A percentile compares a stretch with the other conserved stretches of the same genome.
phyloP scores from a whole-genome alignment of 2,113 vertebrate genomes.

The Bungarus multicinctus region DNA sequence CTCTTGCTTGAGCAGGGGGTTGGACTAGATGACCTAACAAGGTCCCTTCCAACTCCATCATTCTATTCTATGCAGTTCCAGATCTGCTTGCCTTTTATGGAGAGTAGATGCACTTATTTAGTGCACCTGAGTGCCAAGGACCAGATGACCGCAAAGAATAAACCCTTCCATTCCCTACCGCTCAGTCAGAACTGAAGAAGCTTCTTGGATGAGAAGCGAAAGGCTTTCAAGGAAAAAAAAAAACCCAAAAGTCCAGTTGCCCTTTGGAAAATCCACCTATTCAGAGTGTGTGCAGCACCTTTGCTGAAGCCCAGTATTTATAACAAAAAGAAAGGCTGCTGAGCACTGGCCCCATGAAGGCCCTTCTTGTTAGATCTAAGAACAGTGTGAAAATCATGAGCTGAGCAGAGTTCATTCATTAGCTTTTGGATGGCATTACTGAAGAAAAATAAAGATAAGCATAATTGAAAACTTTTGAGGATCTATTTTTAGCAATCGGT shows the following conservation, averaged over 20 bases:
- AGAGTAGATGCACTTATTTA: neutral
- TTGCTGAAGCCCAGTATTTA: neutral
- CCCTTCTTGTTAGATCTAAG: neutral
- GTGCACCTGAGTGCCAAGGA: neutral
- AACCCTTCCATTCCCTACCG: neutral
- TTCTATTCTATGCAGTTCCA: neutral
- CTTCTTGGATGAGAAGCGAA: neutral
- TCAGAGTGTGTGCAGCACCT: neutral
- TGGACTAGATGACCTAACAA: too few species aligned
- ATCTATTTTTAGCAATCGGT: constrained; percentile 18
- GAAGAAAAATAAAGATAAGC: constrained; percentile 24
- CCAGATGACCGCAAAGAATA: neutral
- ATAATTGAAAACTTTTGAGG: constrained; percentile 22
- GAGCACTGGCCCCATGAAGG: neutral
- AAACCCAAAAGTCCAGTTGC: neutral
- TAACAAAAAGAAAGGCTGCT: neutral
- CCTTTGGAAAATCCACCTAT: neutral
- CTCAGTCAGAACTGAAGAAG: neutral
- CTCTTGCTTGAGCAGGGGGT: too few species aligned
- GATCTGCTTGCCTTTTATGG: neutral
- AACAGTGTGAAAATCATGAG: neutral
- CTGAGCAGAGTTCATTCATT: neutral
- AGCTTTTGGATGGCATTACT: neutral
- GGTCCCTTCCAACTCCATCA: too few species aligned
- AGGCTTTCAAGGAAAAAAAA: neutral